Conservation (phyloP, 2,797 vertebrate genomes). For the Linurgus olivaceus region DNA sequence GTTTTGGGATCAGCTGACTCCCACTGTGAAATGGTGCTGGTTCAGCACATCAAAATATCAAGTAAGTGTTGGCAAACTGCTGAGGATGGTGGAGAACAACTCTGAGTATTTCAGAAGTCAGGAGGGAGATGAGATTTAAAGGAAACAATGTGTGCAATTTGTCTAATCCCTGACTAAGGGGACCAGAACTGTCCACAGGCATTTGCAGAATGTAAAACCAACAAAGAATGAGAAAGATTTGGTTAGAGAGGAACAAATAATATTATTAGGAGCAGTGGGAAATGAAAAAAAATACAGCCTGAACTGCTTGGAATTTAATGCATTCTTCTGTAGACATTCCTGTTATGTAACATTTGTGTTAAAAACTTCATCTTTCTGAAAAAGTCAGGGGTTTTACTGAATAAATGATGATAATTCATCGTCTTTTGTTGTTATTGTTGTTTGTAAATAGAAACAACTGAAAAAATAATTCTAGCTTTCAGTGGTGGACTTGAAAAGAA, state of each 20-base stretch:
- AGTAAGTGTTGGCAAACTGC: not conserved
- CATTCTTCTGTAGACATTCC: not conserved
- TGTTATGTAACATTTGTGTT: not conserved
- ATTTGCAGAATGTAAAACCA: not conserved
- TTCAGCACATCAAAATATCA: not conserved
- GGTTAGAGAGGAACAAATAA: conserved; percentile 7
- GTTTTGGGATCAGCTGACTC: not conserved
- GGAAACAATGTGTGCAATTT: not conserved
- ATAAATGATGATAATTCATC: not conserved
- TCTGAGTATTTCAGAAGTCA: not conserved
- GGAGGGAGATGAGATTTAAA: not conserved
- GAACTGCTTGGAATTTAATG: not conserved
- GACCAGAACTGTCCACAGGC: conserved; percentile 11
- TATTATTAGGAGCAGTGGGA: conserved; percentile 50
- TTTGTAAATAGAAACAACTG: not conserved
- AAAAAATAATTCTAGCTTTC: not conserved
- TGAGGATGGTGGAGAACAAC: not conserved
- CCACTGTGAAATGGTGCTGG: not conserved
- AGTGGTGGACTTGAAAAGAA: not conserved
- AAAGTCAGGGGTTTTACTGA: not conserved
- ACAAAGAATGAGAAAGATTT: conserved; percentile 10
- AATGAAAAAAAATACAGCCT: not conserved
- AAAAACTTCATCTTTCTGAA: not conserved
- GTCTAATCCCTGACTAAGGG: conserved; percentile 15
- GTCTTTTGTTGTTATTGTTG: not conserved